phyloP scores from a whole-genome alignment of 2,113 vertebrate genomes.

The Smithornis capensis region DNA sequence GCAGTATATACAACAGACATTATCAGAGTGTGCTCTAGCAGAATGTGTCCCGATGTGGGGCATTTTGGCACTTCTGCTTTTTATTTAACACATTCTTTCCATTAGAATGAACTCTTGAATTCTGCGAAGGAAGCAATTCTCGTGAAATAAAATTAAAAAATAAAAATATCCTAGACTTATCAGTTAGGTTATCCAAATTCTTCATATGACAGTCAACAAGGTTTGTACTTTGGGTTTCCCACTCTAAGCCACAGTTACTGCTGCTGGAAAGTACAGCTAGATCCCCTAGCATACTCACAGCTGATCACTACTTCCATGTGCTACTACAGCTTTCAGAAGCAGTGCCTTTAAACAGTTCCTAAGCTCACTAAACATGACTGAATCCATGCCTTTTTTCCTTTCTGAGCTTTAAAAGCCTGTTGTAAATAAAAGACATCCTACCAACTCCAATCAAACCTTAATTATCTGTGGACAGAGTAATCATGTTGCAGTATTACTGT shows the following conservation, averaged over 20 bases:
- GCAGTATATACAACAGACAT: background rate
- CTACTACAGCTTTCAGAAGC: background rate
- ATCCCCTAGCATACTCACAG: background rate
- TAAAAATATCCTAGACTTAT: background rate
- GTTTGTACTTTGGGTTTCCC: background rate
- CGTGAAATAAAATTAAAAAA: background rate
- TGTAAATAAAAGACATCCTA: background rate
- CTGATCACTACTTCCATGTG: background rate
- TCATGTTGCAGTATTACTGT: background rate
- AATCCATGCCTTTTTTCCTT: background rate
- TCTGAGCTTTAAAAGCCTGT: background rate
- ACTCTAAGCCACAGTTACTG: background rate
- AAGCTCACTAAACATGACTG: background rate
- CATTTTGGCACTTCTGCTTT: background rate
- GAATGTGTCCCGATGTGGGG: background rate
- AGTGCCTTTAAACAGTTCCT: background rate
- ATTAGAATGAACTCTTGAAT: background rate
- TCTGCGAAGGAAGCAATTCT: background rate
- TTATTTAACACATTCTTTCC: background rate
- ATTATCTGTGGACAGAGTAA: background rate
- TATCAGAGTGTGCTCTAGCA: background rate
- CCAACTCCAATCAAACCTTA: background rate
- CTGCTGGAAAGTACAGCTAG: background rate
- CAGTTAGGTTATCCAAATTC: background rate
- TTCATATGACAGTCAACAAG: background rate